Evolutionary conservation across 2,888 invertebrate species (phyloP), one percentile per base, ranked within the genome.

Genomic region (Strigamia maritima): DNA sequence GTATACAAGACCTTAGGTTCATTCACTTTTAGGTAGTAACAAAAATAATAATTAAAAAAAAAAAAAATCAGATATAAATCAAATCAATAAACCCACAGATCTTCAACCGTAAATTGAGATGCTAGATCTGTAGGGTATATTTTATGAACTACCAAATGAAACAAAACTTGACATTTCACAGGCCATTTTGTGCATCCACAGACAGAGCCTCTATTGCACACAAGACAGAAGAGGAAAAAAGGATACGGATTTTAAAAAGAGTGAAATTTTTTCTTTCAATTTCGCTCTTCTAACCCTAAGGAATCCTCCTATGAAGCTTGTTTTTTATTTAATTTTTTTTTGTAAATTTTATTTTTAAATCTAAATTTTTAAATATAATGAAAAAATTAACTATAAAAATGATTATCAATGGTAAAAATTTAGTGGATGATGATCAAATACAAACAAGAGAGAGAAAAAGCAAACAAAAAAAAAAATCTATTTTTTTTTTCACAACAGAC

Each of bases 111-210:
- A 31, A 31, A 31, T 31, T 7, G 31, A 31, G 31, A 14, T 44
- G 31, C 2, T 40, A 40, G 49, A 49, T 19, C 49, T n/a, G 49
- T 49, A n/a, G 19, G 6, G 10, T 49, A 49, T n/a, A 49, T 49
- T 49, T 19, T n/a, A 16, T 19, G n/a, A 49, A 49, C n/a, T 49
- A 49, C n/a, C n/a, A 49, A 49, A 49, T 49, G 49, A 49, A 49
- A 49, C 49, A 49, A 49, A 44, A 49, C 1, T 19, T 49, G 49
- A 49, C 49, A 49, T 49, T 49, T 49, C 49, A 49, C 49, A 49
- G 49, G 49, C 49, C 49, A 49, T 49, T 49, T 49, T 49, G 49
- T 49, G 49, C 49, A 49, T 49, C 49, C 49, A 49, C 49, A 49
- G 49, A 49, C 49, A 49, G 49, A 49, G 49, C 49, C 49, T 49